A percentile compares a stretch with the other conserved stretches of the same genome.
These are phyloP conservation scores for Empidonax alnorum DNA, from an alignment of 2,113 vertebrate genomes.

Conservation along the genomic window DNA sequence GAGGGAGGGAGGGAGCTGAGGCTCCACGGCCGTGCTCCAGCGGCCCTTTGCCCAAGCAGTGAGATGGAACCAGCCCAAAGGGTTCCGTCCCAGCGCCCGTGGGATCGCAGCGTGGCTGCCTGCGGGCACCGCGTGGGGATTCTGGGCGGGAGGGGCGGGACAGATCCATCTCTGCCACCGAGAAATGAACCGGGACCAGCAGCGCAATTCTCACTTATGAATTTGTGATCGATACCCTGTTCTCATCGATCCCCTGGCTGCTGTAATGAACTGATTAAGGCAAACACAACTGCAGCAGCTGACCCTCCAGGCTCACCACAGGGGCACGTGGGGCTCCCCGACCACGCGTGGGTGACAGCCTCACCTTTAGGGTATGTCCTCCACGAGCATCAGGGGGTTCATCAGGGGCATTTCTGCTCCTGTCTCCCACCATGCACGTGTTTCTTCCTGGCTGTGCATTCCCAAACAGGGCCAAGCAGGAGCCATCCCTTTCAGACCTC, in stretches of 20 bases:
- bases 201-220: background rate
- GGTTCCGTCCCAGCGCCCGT: accelerated
- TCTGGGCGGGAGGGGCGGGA: background rate
- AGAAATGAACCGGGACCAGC: background rate
- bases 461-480: background rate
- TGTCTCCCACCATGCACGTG: accelerated
- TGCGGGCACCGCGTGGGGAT: accelerated
- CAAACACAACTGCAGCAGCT: background rate
- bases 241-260: background rate
- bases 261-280: background rate
- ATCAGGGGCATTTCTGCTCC: accelerated
- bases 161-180: background rate
- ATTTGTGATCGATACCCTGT: background rate
- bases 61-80: background rate
- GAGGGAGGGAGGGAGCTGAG: background rate
- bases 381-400: accelerated
- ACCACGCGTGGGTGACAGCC: accelerated
- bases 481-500: background rate
- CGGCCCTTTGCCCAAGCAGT: background rate
- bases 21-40: background rate
- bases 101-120: accelerated
- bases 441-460: background rate
- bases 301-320: background rate
- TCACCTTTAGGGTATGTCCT: accelerated
- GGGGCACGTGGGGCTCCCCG: background rate